A percentile compares a stretch with the other conserved stretches of the same genome.
phyloP scores from a whole-genome alignment of 2,797 vertebrate genomes.

The Sebastes trivittatus region DNA sequence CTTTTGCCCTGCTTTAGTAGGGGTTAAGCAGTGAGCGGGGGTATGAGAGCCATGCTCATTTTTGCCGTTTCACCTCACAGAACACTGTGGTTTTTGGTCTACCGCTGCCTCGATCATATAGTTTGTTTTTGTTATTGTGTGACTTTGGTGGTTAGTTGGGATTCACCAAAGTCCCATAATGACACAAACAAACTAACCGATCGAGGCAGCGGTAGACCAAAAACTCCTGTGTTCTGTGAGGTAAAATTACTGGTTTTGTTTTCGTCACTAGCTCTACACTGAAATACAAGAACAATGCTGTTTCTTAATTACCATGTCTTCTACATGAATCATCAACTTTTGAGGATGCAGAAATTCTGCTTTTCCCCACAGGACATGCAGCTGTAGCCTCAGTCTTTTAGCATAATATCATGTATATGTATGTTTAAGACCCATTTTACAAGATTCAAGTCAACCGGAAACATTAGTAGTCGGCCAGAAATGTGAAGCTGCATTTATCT shows the following conservation, averaged over 20 bases:
- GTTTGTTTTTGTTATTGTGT: background rate
- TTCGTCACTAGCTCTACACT: background rate
- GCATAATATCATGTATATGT: background rate
- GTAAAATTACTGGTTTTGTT: background rate
- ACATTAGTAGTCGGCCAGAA: no score
- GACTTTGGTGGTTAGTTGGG: background rate
- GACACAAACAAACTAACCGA: background rate
- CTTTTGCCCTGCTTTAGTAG: no score
- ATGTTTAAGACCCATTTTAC: no score
- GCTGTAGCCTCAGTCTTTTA: background rate
- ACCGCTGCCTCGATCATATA: background rate
- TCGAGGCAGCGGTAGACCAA: background rate
- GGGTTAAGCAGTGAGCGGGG: no score
- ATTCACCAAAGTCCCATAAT: background rate
- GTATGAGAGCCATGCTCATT: no score
- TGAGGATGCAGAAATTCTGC: background rate
- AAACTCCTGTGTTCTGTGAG: background rate
- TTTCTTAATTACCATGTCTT: background rate
- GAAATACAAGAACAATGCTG: background rate
- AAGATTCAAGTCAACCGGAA: no score
- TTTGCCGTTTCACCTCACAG: background rate
- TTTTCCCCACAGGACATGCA: background rate
- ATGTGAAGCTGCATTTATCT: background rate
- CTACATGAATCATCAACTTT: background rate
- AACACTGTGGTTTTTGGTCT: background rate